phyloP scores from a whole-genome alignment of 2,888 invertebrate genomes.

The Pachymerium ferrugineum region DNA sequence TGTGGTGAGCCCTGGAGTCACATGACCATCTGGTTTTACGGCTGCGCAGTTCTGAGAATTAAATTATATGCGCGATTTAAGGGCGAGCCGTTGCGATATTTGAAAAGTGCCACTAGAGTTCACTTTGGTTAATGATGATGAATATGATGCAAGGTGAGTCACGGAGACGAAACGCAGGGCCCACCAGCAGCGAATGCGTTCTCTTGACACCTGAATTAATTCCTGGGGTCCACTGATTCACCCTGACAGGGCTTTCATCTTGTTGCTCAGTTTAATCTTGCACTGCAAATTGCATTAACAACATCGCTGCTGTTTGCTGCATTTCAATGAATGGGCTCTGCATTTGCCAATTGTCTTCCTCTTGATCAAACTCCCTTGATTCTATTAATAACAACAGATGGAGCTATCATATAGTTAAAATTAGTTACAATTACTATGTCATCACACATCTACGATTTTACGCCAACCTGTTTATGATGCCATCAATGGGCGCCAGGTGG shows the following conservation, averaged over 20 bases:
- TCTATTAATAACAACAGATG: neutral
- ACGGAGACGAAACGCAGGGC: no score
- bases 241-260: constrained; percentile 10
- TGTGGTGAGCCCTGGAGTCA: neutral
- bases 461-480: neutral
- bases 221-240: neutral
- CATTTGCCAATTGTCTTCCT: neutral
- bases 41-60: neutral
- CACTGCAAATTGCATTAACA: constrained; percentile 5
- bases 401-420: no score
- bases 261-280: neutral
- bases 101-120: neutral
- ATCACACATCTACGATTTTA: no score
- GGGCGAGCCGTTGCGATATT: neutral
- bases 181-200: neutral
- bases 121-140: neutral
- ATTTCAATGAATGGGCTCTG: constrained; percentile 7
- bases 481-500: neutral
- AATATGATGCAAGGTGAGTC: neutral
- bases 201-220: constrained; percentile 6
- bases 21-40: constrained; percentile 4
- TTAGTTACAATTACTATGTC: no score
- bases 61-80: neutral
- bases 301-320: neutral
- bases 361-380: neutral